These are phyloP conservation scores for Acanthiza pusilla DNA, from an alignment of 2,797 vertebrate genomes.

Conservation along the genomic window DNA sequence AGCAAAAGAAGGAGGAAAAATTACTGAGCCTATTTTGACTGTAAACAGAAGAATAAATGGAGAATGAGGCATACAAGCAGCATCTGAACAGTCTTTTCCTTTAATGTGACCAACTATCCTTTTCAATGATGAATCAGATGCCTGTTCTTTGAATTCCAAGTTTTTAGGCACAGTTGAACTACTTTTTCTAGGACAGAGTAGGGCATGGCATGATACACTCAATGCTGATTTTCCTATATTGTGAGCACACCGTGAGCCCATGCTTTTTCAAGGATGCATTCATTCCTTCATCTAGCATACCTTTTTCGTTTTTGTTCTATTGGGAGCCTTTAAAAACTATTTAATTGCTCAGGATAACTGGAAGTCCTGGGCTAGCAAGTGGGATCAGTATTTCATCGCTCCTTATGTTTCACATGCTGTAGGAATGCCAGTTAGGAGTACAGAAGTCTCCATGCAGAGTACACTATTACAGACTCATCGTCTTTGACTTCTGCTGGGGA, in stretches of 20 bases:
- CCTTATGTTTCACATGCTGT: not conserved
- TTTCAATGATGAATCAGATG: not conserved
- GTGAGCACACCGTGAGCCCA: fast-evolving
- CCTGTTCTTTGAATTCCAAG: not conserved
- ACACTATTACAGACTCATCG: not conserved
- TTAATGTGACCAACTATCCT: not conserved
- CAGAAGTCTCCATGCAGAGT: not conserved
- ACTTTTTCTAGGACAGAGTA: not conserved
- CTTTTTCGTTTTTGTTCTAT: not conserved
- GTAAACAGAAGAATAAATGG: not conserved
- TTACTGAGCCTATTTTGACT: not conserved
- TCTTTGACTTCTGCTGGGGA: not conserved
- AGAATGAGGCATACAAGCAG: not conserved
- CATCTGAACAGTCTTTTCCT: not conserved
- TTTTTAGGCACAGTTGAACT: not conserved
- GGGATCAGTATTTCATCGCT: not conserved
- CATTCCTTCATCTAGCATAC: not conserved
- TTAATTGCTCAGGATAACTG: not conserved
- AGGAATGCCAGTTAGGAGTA: not conserved
- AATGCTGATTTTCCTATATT: not conserved
- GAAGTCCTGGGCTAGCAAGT: not conserved
- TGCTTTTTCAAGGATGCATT: not conserved
- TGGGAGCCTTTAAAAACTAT: not conserved
- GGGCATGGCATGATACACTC: not conserved
- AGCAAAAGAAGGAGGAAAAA: not conserved